Conservation (phyloP, 1,140 invertebrate genomes). For the Goniozus legneri region DNA sequence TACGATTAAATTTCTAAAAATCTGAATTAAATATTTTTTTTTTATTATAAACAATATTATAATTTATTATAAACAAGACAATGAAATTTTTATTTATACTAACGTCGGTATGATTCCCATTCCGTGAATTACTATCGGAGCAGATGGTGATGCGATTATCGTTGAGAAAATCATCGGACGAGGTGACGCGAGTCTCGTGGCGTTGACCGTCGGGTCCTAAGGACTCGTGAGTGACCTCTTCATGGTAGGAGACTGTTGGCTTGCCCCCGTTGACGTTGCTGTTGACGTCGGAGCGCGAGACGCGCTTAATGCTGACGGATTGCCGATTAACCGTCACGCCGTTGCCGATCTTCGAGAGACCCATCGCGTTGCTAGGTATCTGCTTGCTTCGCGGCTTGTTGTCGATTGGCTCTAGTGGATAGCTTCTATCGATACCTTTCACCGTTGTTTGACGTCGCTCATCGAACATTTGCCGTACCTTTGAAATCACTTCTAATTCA, state of each 20-base stretch:
- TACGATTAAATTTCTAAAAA: too few relatives aligned
- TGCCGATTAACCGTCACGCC: slow-evolving; percentile 33
- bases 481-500: too few relatives aligned
- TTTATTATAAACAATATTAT: neutral
- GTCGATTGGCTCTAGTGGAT: slow-evolving; percentile 70
- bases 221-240: slow-evolving; percentile 35
- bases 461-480: slow-evolving; percentile 64
- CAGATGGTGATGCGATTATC: slow-evolving; percentile 25
- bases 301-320: slow-evolving; percentile 41
- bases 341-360: slow-evolving; percentile 43
- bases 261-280: slow-evolving; percentile 45
- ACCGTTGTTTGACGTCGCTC: slow-evolving; percentile 67
- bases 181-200: slow-evolving; percentile 24
- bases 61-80: neutral
- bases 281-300: slow-evolving; percentile 37
- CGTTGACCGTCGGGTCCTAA: slow-evolving; percentile 13
- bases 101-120: slow-evolving; percentile 27
- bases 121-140: slow-evolving; percentile 28
- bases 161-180: slow-evolving; percentile 25
- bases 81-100: too few relatives aligned
- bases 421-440: slow-evolving; percentile 74
- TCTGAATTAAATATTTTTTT: slow-evolving; percentile 4
- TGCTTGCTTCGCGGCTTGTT: slow-evolving; percentile 48
- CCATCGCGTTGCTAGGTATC: too few relatives aligned
- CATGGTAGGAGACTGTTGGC: slow-evolving; percentile 38